Base-by-base conservation (phyloP, 2,888 invertebrate species). In the Orgyia antiqua region DNA sequence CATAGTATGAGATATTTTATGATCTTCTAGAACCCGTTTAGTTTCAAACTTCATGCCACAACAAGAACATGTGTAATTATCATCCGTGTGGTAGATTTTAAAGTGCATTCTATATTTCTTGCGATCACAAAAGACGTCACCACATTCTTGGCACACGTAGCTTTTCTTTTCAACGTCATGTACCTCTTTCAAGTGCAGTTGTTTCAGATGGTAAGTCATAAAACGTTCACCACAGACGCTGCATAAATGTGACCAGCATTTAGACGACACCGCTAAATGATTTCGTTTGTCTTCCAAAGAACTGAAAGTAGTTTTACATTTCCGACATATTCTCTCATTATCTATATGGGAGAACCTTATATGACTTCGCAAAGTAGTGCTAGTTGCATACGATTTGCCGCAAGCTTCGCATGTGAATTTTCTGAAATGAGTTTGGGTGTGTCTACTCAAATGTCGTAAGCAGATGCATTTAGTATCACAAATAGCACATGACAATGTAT, bases 1-100 rank as follows among this genome's bases (percentile, higher is more conserved):
- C 42, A 83, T 80, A 3, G 88, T 88, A 42, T 89, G 89, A 1
- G 82, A 79, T 3, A 87, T 82, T 29, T 74, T 72, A 37, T 89
- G 89, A 7, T 87, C 77, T 11, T 75, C 70, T 4, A 78, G 49
- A 18, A 56, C 63, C 11, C 66, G 59, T 45, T 74, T 72, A 0
- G 75, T 68, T 4, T 68, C 69, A 30, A 78, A 83, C 27, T 79
- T 82, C 25, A 69, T 51, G 0, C 76, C 79, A 20, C 84, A 84
- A 31, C 70, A 75, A 0, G 77, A 63, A 33, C 84, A 84, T 0
- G 68, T 57, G 10, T 55, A 76, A 17, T 71, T 73, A 9, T 82
- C 76, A 25, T 78, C 73, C 0, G 80, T 82, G 20, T 83, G 83
- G 0, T 58, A 58, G 1, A 77, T 56, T 49, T 65, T 70, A 32